phyloP scores from a whole-genome alignment of 2,113 vertebrate species.

The Gambusia affinis region DNA sequence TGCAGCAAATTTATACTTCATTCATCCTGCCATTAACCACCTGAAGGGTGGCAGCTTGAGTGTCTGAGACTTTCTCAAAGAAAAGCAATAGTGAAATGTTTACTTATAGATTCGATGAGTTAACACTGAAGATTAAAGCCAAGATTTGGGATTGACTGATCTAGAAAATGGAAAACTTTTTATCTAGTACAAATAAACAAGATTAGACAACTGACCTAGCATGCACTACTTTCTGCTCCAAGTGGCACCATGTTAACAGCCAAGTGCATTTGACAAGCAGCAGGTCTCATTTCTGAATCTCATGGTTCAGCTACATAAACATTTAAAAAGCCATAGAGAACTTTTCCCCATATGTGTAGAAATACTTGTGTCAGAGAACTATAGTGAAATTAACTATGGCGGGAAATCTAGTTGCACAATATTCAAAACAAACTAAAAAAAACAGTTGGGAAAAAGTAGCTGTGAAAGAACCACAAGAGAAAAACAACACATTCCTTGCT shows the following conservation, averaged over 20 bases:
- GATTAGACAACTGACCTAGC: background rate
- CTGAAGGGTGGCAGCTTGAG: background rate
- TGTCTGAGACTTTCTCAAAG: background rate
- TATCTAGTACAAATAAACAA: background rate
- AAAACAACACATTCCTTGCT: constrained; percentile 62
- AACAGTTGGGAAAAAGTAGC: constrained; percentile 21
- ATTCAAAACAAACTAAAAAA: constrained; percentile 22
- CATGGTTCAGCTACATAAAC: background rate
- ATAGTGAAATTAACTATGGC: constrained; percentile 38
- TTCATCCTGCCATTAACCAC: rapidly evolving
- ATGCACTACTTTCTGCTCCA: too few species aligned
- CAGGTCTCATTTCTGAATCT: background rate
- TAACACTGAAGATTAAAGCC: background rate
- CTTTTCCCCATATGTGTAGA: background rate
- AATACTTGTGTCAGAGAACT: background rate
- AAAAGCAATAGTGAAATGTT: background rate
- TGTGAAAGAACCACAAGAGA: constrained; percentile 12
- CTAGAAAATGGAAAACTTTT: background rate
- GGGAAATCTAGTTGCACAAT: constrained; percentile 10
- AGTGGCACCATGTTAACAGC: too few species aligned
- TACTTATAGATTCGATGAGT: background rate
- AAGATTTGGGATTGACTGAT: background rate
- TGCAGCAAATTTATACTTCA: background rate
- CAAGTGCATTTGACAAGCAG: background rate
- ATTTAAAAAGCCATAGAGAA: background rate